Evolutionary conservation across 2,888 invertebrate genomes (phyloP), one percentile per base, ranked within the genome.

Genomic region (Ormyrus nitidulus): DNA sequence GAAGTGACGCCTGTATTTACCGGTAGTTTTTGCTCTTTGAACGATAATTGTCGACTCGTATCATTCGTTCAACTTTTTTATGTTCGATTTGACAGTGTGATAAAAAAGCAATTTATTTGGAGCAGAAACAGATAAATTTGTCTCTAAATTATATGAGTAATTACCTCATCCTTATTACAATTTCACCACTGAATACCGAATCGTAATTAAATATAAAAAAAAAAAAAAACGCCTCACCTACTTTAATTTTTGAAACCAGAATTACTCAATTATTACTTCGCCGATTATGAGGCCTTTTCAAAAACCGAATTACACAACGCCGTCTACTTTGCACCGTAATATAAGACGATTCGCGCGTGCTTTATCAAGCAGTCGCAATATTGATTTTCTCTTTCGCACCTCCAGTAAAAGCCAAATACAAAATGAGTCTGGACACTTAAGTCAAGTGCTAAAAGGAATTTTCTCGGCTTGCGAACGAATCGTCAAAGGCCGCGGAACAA

Each of bases 371-470:
- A 19, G 11, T 62, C 62, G 58, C 13, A 73, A 66, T 68, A 73
- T 68, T 69, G 73, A 62, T 64, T 53, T 74, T 74, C 46, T 46
- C 11, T 53, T 56, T 69, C 56, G 10, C 51, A 51, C 58, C 44
- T 53, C 11, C n/a, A 68, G 54, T 4, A 34, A 34, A 4, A 49
- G 11, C 10, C 5, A 51, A 64, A 59, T 13, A 6, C 13, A 79
- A 71, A 56, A 80, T 80, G 80, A 66, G 56, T 51, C 66, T 65
- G 10, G 51, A 62, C 53, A 66, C 71, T 72, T 65, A 44, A 72
- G 59, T 64, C 49, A 7, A 69, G 61, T 73, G 59, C 9, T 34
- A 49, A 7, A 34, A 8, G 13, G 13, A 34, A 34, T 34, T 34
- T 34, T 34, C 34, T 34, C 34, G 48, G 54, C 44, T n/a, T 5